These are phyloP conservation scores for Arizona elegans DNA, from an alignment of 2,113 vertebrate species.

Conservation along the genomic window DNA sequence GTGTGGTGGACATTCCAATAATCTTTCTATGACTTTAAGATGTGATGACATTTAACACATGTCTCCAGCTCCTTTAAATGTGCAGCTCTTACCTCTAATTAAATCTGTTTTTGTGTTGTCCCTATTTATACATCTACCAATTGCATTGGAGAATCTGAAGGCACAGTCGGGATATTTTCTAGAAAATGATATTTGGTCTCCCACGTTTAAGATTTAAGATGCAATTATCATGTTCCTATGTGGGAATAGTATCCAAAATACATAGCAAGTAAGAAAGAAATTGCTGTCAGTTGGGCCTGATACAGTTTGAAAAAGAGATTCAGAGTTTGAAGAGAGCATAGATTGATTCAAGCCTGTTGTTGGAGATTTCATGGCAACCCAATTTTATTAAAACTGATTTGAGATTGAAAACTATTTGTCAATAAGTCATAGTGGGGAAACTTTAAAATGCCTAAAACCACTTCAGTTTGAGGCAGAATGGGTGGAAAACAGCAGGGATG, in stretches of 20 bases:
- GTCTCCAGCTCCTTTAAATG: neutral
- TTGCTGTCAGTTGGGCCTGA: neutral
- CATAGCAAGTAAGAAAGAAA: neutral
- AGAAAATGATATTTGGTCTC: neutral
- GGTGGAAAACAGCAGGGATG: neutral
- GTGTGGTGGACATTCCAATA: neutral
- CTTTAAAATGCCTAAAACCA: neutral
- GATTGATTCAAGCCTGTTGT: neutral
- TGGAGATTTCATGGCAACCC: neutral
- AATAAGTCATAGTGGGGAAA: neutral
- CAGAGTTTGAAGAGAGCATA: neutral
- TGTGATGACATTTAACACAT: neutral
- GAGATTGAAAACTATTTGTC: neutral
- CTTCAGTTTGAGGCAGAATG: neutral
- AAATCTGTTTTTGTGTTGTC: neutral
- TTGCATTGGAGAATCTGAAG: neutral
- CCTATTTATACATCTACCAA: neutral
- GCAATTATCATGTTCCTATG: neutral
- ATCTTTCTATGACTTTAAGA: neutral
- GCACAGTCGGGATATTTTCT: neutral
- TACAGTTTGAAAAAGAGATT: neutral
- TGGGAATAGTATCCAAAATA: neutral
- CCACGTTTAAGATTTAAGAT: neutral
- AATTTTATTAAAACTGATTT: neutral
- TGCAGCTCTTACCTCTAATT: neutral